A percentile compares a stretch with the other conserved stretches of the same genome.
Conservation (phyloP, 2,797 vertebrate genomes). For the Ctenopoma multispine region DNA sequence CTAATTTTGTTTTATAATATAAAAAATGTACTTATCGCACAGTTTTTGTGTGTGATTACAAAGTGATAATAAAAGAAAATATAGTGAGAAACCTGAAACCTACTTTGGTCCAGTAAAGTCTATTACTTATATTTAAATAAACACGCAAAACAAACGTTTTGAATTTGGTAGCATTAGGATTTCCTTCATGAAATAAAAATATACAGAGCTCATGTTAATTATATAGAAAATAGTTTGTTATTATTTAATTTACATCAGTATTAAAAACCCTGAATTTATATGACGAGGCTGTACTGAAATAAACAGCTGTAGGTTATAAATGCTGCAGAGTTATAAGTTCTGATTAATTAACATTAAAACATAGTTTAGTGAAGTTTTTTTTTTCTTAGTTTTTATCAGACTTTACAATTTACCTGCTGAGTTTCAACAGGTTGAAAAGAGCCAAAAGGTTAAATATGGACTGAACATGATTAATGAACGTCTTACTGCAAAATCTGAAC, state of each 20-base stretch:
- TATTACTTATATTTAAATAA: background rate
- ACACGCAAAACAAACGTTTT: background rate
- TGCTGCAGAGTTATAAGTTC: background rate
- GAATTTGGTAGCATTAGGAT: fast-evolving
- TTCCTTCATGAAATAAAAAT: background rate
- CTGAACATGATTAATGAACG: background rate
- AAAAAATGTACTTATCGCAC: background rate
- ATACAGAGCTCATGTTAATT: background rate
- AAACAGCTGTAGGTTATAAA: background rate
- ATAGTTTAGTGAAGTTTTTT: background rate
- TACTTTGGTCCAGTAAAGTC: background rate
- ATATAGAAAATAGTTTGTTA: background rate
- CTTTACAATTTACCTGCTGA: background rate
- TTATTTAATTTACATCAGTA: background rate
- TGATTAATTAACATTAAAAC: background rate
- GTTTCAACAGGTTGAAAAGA: background rate
- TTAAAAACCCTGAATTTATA: background rate
- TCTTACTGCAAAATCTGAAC: background rate
- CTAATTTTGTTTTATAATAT: background rate
- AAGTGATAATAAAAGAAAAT: background rate
- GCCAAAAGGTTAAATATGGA: background rate
- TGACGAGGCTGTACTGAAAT: background rate
- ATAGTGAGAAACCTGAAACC: background rate
- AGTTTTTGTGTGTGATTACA: background rate
- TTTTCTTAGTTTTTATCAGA: background rate